Conservation (phyloP, 2,888 invertebrate genomes). For the Stegophylla sp. region DNA sequence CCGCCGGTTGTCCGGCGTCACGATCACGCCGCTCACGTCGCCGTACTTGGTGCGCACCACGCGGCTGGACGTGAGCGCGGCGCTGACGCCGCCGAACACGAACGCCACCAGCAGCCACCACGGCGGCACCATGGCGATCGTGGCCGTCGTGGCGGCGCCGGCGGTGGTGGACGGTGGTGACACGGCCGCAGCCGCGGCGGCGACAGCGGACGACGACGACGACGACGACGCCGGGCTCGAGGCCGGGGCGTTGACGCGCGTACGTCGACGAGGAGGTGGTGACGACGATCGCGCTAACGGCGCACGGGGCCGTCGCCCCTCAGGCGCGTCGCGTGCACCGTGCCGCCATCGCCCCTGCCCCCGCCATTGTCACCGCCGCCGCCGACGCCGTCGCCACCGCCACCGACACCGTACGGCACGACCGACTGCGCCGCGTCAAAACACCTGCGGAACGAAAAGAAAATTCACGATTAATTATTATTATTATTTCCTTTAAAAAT, state of each 20-base stretch:
- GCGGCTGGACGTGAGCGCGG: conserved; percentile 72
- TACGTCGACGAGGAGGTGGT: too few relatives aligned
- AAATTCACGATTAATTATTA: too few relatives aligned
- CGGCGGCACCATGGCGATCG: conserved; percentile 47
- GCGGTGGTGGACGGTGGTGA: too few relatives aligned
- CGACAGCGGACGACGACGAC: too few relatives aligned
- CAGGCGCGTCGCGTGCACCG: not conserved
- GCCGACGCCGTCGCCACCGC: not conserved
- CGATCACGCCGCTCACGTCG: conserved; percentile 83
- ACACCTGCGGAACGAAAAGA: conserved; percentile 17
- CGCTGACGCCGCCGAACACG: conserved; percentile 61
- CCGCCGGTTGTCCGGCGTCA: conserved; percentile 80
- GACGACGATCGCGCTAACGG: not conserved
- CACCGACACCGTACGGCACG: not conserved
- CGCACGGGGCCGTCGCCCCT: conserved; percentile 56
- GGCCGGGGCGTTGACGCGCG: conserved; percentile 3
- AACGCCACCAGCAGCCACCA: conserved; percentile 60
- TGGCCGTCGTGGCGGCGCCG: not conserved
- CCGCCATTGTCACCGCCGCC: not conserved
- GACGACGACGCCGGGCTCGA: not conserved
- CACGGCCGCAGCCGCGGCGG: too few relatives aligned
- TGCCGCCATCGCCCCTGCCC: not conserved
- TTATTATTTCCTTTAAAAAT: too few relatives aligned
- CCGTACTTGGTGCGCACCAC: conserved; percentile 88
- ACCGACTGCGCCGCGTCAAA: conserved; percentile 14